These are phyloP conservation scores for Nezara viridula DNA, from an alignment of 2,888 invertebrate species.

Conservation along the genomic window DNA sequence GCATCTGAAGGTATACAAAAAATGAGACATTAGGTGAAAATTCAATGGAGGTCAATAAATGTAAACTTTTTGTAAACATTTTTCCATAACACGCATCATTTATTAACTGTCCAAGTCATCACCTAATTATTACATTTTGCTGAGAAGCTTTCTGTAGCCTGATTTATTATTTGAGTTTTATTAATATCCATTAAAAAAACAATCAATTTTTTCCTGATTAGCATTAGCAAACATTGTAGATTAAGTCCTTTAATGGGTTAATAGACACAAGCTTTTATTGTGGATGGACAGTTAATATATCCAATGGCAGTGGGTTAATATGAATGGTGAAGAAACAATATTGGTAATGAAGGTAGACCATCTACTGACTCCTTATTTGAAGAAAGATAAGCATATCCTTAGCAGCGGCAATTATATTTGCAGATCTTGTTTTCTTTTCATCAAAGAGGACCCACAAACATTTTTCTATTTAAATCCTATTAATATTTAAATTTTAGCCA, in stretches of 20 bases:
- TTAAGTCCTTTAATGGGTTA: background rate
- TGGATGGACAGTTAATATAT: background rate
- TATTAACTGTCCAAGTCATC: background rate
- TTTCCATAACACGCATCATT: background rate
- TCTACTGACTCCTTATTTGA: background rate
- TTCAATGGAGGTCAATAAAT: background rate
- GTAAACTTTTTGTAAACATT: background rate
- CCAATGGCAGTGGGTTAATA: background rate
- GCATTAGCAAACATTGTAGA: background rate
- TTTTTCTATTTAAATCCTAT: too few relatives aligned
- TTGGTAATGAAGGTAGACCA: background rate
- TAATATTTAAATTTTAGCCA: too few relatives aligned
- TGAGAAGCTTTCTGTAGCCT: background rate
- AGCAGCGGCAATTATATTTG: too few relatives aligned
- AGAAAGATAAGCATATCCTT: constrained; percentile 5
- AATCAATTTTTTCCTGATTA: background rate
- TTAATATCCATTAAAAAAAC: background rate
- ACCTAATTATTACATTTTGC: background rate
- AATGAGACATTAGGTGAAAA: background rate
- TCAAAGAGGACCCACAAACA: too few relatives aligned
- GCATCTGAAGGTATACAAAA: background rate
- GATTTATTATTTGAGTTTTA: background rate
- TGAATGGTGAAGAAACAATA: background rate
- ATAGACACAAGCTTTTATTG: background rate
- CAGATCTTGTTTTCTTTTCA: too few relatives aligned